phyloP scores from a whole-genome alignment of 2,888 invertebrate species.

The Drosophila longiperda region DNA sequence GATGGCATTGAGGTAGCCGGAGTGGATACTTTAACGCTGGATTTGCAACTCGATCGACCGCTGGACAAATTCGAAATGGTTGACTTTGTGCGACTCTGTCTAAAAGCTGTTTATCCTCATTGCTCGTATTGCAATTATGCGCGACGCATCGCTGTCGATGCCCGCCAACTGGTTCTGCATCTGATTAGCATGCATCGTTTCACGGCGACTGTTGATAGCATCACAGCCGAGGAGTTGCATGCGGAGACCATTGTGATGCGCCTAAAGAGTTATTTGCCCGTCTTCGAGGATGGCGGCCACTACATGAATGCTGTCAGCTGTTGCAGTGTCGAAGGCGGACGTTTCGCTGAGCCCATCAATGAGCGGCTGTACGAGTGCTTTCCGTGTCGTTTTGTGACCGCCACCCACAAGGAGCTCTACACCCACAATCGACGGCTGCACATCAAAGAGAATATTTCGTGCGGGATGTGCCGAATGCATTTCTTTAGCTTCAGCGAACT shows the following conservation, averaged over 20 bases:
- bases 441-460: slow-evolving; percentile 92
- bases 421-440: slow-evolving; percentile 95
- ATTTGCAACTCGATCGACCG: slow-evolving; percentile 90
- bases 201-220: slow-evolving; percentile 91
- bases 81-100: slow-evolving; percentile 90
- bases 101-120: slow-evolving; percentile 88
- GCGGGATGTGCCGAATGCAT: slow-evolving; percentile 94
- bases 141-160: slow-evolving; percentile 93
- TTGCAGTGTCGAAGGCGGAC: slow-evolving; percentile 87
- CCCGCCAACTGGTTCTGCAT: slow-evolving; percentile 91
- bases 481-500: slow-evolving; percentile 95
- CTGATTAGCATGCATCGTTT: slow-evolving; percentile 92
- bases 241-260: slow-evolving; percentile 90
- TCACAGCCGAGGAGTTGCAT: slow-evolving; percentile 90
- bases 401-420: slow-evolving; percentile 93
- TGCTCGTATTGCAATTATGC: slow-evolving; percentile 96
- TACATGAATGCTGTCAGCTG: slow-evolving; percentile 91
- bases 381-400: slow-evolving; percentile 92
- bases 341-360: slow-evolving; percentile 79
- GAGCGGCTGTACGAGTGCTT: slow-evolving; percentile 93
- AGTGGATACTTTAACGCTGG: slow-evolving; percentile 88
- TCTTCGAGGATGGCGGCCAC: slow-evolving; percentile 86
- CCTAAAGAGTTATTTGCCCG: slow-evolving; percentile 86
- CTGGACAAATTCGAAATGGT: slow-evolving; percentile 91
- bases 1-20: slow-evolving; percentile 87